Evolutionary conservation across 2,797 vertebrate genomes (phyloP).

Genomic region (Spatula clypeata): DNA sequence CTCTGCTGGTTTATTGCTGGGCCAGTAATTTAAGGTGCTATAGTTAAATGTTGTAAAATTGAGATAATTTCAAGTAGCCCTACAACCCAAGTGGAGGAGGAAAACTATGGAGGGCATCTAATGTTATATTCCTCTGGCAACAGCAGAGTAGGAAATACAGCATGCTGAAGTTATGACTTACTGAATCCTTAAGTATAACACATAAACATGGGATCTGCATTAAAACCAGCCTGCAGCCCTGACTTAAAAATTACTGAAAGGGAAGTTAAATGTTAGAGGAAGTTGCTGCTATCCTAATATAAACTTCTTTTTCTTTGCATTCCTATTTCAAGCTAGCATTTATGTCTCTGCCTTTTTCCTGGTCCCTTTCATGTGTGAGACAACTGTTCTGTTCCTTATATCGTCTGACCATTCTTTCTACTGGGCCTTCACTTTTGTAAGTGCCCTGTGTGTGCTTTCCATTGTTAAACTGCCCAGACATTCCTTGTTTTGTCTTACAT

Average conservation of each 20-base stretch:
- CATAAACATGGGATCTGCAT: neutral
- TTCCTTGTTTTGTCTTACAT: neutral
- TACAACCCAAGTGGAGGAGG: neutral
- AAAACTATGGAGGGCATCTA: neutral
- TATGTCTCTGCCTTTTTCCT: neutral
- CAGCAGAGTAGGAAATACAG: neutral
- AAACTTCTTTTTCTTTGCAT: neutral
- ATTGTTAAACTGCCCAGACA: neutral
- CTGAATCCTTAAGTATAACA: neutral
- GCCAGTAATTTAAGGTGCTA: neutral
- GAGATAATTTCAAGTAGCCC: neutral
- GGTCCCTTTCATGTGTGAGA: fast-evolving
- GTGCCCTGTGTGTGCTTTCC: neutral
- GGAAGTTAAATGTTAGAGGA: neutral
- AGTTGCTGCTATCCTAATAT: neutral
- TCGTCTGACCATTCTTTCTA: fast-evolving
- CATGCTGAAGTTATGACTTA: neutral
- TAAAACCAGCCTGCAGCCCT: fast-evolving
- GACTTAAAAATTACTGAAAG: neutral
- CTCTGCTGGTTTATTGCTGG: neutral
- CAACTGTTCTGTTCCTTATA: neutral
- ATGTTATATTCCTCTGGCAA: neutral
- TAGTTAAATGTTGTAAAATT: neutral
- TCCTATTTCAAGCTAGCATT: neutral
- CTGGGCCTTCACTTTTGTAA: neutral